Conservation (phyloP, 2,888 invertebrate genomes). For the Mechanitis mazaeus region DNA sequence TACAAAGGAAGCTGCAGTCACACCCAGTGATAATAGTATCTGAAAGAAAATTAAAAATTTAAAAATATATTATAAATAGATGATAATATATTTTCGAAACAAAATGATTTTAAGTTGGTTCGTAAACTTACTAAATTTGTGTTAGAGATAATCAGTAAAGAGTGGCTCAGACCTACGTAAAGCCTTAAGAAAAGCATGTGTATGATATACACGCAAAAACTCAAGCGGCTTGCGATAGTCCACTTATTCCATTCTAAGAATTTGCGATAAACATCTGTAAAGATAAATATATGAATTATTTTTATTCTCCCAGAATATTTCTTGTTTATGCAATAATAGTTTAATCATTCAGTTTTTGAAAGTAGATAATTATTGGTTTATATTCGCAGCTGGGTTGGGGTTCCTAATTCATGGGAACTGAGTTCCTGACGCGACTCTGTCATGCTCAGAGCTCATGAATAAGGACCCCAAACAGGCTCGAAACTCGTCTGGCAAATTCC, state of each 20-base stretch:
- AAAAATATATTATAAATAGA: no score
- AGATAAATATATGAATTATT: neutral
- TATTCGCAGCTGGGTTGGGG: no score
- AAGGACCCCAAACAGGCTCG: no score
- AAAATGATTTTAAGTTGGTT: neutral
- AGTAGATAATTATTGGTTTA: no score
- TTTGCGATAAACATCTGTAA: constrained; percentile 20
- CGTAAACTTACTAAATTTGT: constrained; percentile 9
- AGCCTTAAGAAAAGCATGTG: constrained; percentile 28
- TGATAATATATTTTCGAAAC: no score
- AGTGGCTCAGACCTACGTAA: constrained; percentile 8
- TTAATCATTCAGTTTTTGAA: neutral
- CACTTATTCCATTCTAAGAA: constrained; percentile 32
- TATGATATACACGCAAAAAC: constrained; percentile 32
- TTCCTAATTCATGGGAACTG: no score
- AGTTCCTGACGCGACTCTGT: no score
- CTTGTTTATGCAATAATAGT: no score
- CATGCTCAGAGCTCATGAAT: no score
- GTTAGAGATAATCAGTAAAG: neutral
- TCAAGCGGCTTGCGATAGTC: constrained; percentile 29
- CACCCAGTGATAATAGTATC: constrained; percentile 23
- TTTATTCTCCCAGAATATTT: neutral
- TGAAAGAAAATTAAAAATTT: constrained; percentile 20
- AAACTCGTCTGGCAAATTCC: no score
- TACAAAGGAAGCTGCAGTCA: constrained; percentile 23